These are phyloP conservation scores for Oligia latruncula DNA, from an alignment of 2,888 invertebrate species.

Conservation along the genomic window DNA sequence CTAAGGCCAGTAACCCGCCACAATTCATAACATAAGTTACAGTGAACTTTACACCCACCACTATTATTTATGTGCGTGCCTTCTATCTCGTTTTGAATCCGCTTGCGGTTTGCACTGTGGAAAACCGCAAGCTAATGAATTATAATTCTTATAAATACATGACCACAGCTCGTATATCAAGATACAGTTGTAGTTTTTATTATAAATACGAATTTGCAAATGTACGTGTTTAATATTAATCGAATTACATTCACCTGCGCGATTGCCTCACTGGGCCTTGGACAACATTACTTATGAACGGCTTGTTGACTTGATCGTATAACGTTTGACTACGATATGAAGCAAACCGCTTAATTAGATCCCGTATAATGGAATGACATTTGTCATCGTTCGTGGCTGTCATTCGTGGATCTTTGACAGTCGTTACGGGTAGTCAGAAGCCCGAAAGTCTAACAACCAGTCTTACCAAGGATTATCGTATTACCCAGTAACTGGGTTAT, in stretches of 20 bases:
- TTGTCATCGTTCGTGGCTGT: too few relatives aligned
- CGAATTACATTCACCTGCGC: conserved; percentile 49
- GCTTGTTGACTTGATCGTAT: conserved; percentile 49
- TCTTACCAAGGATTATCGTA: too few relatives aligned
- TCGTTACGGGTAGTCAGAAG: too few relatives aligned
- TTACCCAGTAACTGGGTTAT: too few relatives aligned
- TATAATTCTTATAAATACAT: conserved; percentile 41
- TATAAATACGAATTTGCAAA: conserved; percentile 47
- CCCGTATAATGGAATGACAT: conserved; percentile 26
- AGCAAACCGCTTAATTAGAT: conserved; percentile 34
- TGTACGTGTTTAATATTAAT: conserved; percentile 54
- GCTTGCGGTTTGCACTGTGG: conserved; percentile 22
- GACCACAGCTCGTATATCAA: conserved; percentile 8
- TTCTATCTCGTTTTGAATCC: conserved; percentile 30
- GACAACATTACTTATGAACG: conserved; percentile 49
- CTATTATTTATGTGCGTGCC: conserved; percentile 38
- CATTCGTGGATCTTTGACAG: too few relatives aligned
- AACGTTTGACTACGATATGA: conserved; percentile 48
- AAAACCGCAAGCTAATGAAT: conserved; percentile 29
- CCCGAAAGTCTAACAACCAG: too few relatives aligned
- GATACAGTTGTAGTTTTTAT: conserved; percentile 46
- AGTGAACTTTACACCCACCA: conserved; percentile 18
- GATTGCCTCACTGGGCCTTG: conserved; percentile 59
- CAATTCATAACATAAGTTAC: conserved; percentile 18
- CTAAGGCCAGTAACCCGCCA: conserved; percentile 10